These are phyloP conservation scores for Channallabes apus DNA, from an alignment of 2,797 vertebrate genomes.

Conservation along the genomic window DNA sequence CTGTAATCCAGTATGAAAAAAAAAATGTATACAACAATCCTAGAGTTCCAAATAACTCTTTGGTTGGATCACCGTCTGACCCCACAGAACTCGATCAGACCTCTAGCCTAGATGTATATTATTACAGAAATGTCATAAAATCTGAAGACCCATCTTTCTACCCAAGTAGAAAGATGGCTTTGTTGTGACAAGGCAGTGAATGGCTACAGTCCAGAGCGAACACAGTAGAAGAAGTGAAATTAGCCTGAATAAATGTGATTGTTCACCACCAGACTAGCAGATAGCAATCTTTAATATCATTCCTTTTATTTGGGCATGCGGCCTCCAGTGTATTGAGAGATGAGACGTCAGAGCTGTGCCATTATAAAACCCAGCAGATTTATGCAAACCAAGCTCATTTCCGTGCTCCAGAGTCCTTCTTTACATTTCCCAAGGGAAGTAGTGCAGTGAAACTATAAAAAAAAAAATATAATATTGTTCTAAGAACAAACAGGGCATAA, in stretches of 20 bases:
- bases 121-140: background rate
- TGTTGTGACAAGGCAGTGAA: slow-evolving; percentile 72
- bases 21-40: background rate
- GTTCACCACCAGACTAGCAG: background rate
- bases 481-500: background rate
- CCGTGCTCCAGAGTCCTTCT: too few relatives aligned
- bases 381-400: background rate
- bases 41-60: background rate
- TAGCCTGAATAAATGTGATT: background rate
- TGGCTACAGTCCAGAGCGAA: slow-evolving; percentile 76
- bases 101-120: background rate
- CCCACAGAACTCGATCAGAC: too few relatives aligned
- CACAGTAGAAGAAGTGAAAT: background rate
- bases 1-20: too few relatives aligned
- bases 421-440: background rate
- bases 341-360: background rate
- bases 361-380: background rate
- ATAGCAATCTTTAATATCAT: slow-evolving; percentile 36
- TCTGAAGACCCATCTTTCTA: slow-evolving; percentile 61
- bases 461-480: too few relatives aligned
- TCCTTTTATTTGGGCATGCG: slow-evolving; percentile 11
- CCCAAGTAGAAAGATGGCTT: slow-evolving; percentile 93
- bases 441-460: background rate
- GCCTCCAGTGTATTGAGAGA: background rate
- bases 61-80: too few relatives aligned